phyloP scores from a whole-genome alignment of 2,888 invertebrate genomes.

The Hydriomena furcata region DNA sequence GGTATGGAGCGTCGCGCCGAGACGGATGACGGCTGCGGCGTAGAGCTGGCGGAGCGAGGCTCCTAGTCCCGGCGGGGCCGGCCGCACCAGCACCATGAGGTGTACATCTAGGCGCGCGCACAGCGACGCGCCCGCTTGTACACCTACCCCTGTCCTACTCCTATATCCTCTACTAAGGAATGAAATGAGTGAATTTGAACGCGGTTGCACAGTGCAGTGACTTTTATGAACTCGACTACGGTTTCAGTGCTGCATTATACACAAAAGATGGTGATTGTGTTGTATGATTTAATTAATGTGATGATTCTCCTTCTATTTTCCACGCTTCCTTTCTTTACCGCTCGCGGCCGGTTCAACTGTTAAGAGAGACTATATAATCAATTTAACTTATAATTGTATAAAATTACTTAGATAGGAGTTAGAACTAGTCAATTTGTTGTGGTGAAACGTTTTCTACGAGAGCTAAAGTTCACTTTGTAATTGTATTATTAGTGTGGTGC shows the following conservation, averaged over 20 bases:
- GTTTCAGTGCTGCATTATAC: conserved; percentile 51
- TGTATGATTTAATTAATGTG: conserved; percentile 48
- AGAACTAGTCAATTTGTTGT: conserved; percentile 82
- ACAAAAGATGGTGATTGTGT: conserved; percentile 53
- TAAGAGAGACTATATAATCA: conserved; percentile 74
- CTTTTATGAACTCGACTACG: conserved; percentile 38
- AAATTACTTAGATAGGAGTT: conserved; percentile 70
- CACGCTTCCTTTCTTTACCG: conserved; percentile 49
- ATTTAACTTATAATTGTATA: conserved; percentile 58
- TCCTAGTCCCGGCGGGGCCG: conserved; percentile 82
- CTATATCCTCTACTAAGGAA: conserved; percentile 52
- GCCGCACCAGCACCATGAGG: conserved; percentile 80
- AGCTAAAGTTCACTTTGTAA: conserved; percentile 70
- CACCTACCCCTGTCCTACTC: conserved; percentile 28
- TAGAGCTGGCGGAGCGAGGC: conserved; percentile 71
- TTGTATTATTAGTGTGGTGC: conserved; percentile 76
- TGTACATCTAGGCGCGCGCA: conserved; percentile 68
- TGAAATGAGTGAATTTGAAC: conserved; percentile 67
- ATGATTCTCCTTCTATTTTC: conserved; percentile 47
- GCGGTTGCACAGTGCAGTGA: conserved; percentile 65
- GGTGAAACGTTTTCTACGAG: conserved; percentile 78
- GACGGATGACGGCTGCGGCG: conserved; percentile 61
- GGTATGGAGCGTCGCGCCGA: conserved; percentile 52
- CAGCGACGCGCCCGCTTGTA: conserved; percentile 31
- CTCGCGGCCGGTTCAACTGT: conserved; percentile 79